phyloP scores from a whole-genome alignment of 2,113 vertebrate species.

The Thymallus thymallus region DNA sequence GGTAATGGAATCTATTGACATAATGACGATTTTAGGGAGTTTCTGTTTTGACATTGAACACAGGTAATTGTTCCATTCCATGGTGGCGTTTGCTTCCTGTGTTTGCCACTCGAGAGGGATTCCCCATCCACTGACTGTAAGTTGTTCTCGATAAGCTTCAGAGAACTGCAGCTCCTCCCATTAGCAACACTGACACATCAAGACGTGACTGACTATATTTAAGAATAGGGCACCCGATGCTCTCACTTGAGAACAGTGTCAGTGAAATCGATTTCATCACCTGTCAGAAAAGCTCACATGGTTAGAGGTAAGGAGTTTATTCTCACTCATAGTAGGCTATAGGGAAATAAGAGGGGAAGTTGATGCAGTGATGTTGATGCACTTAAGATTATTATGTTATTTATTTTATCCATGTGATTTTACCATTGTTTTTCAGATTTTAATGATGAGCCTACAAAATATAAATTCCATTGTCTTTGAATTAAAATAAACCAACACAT shows the following conservation, averaged over 20 bases:
- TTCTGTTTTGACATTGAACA: constrained; percentile 18
- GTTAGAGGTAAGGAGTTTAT: constrained; percentile 62
- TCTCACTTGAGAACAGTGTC: not conserved
- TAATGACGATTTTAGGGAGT: constrained; percentile 34
- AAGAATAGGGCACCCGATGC: constrained; percentile 50
- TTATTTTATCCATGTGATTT: not conserved
- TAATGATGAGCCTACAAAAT: too few species aligned
- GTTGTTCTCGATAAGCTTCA: constrained; percentile 43
- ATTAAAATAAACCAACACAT: too few species aligned
- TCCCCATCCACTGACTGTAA: constrained; percentile 51
- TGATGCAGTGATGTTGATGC: not conserved
- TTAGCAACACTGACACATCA: constrained; percentile 18
- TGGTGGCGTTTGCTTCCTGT: constrained; percentile 14
- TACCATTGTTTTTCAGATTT: not conserved
- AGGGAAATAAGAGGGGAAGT: too few species aligned
- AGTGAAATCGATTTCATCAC: constrained; percentile 37
- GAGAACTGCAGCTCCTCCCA: constrained; percentile 47
- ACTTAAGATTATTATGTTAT: not conserved
- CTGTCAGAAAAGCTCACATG: constrained; percentile 23
- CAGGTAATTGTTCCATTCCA: constrained; percentile 57
- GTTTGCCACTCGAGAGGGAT: constrained; percentile 60
- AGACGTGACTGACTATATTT: constrained; percentile 52
- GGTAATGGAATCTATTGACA: constrained; percentile 18
- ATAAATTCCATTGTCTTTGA: too few species aligned
- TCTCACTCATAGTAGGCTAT: too few species aligned